A percentile compares a stretch with the other conserved stretches of the same genome.
These are phyloP conservation scores for Tetragnatha montana DNA, from an alignment of 2,888 invertebrate species.

Conservation along the genomic window DNA sequence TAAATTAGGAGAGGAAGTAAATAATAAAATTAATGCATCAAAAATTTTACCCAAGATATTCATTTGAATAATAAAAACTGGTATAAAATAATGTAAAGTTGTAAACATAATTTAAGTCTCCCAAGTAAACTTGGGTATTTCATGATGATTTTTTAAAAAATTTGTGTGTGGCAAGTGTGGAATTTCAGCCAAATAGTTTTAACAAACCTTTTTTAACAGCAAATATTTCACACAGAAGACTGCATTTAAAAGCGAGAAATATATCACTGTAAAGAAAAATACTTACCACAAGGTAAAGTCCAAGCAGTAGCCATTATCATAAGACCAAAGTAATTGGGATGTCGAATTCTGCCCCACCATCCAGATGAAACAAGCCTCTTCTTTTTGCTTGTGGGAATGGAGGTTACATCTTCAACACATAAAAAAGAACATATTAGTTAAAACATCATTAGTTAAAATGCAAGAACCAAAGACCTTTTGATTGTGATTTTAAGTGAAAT, in stretches of 20 bases:
- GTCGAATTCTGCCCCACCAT: conserved; percentile 63
- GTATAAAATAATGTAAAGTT: no score
- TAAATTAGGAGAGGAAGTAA: no score
- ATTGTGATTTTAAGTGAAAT: no score
- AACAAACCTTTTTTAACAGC: no score
- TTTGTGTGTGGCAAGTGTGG: no score
- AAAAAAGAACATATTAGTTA: not conserved
- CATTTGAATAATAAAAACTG: no score
- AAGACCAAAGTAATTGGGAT: conserved; percentile 67
- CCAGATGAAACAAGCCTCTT: conserved; percentile 57
- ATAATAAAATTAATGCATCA: no score
- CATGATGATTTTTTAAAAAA: no score
- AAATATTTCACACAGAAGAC: not conserved
- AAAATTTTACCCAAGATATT: no score
- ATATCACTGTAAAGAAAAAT: not conserved
- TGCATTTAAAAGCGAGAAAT: not conserved
- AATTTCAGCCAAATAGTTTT: no score
- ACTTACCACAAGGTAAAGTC: conserved; percentile 68
- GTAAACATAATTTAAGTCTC: no score
- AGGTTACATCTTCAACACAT: conserved; percentile 39
- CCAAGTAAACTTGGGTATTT: no score
- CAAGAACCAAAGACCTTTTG: not conserved
- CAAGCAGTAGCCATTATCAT: conserved; percentile 61
- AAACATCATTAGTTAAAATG: not conserved
- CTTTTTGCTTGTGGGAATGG: conserved; percentile 63